Conservation (phyloP, 2,113 vertebrate genomes). For the Xyrauchen texanus region DNA sequence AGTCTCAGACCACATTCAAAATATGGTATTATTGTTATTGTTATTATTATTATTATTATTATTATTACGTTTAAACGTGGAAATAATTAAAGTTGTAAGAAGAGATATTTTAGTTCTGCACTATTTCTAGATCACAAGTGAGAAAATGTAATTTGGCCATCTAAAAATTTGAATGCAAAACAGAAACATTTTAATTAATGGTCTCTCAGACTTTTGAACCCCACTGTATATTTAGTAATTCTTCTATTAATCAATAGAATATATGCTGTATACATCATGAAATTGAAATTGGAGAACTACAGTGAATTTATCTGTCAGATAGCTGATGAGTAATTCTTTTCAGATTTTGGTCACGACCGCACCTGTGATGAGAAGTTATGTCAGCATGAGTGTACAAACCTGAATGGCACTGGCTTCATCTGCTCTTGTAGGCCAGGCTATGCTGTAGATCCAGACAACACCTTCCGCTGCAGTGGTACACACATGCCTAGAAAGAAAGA, state of each 20-base stretch:
- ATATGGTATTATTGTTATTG: too few relatives aligned
- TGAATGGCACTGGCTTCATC: conserved; percentile 86
- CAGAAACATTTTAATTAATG: too few relatives aligned
- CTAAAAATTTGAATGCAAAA: too few relatives aligned
- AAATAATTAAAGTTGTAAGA: too few relatives aligned
- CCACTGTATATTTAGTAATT: not conserved
- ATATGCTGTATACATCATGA: not conserved
- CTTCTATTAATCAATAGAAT: not conserved
- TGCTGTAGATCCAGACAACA: conserved; percentile 75
- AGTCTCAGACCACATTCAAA: too few relatives aligned
- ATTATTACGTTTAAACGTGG: too few relatives aligned
- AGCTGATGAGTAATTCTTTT: conserved; percentile 8
- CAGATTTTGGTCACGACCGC: conserved; percentile 82
- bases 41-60: too few relatives aligned
- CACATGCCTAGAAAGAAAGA: too few relatives aligned
- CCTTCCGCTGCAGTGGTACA: conserved; percentile 88
- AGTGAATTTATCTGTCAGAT: not conserved
- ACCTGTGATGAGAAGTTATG: conserved; percentile 89
- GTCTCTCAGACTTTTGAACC: too few relatives aligned
- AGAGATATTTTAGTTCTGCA: too few relatives aligned
- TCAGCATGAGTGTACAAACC: conserved; percentile 93
- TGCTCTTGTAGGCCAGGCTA: conserved; percentile 90
- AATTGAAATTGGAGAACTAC: not conserved
- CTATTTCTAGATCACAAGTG: too few relatives aligned
- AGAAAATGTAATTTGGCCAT: too few relatives aligned